phyloP scores from a whole-genome alignment of 2,113 vertebrate genomes.

The Gymnarchus niloticus region DNA sequence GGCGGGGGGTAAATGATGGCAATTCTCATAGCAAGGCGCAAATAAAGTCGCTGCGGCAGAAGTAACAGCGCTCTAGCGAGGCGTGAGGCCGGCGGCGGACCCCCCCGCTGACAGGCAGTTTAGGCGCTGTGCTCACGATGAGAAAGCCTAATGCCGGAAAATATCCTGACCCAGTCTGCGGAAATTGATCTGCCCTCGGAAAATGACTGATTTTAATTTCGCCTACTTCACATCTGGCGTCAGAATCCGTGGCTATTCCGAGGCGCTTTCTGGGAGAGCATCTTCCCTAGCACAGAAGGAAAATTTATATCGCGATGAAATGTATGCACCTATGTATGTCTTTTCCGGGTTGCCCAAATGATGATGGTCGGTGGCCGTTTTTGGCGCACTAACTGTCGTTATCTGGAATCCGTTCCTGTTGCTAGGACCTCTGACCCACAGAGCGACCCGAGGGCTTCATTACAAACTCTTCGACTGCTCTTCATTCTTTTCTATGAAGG shows the following conservation, averaged over 20 bases:
- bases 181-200: constrained; percentile 74
- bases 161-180: constrained; percentile 66
- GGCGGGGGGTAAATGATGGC: constrained; percentile 64
- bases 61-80: constrained; percentile 66
- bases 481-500: constrained; percentile 14
- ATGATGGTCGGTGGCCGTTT: neutral
- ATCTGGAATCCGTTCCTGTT: neutral
- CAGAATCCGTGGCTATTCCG: constrained; percentile 59
- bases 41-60: constrained; percentile 68
- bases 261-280: constrained; percentile 42
- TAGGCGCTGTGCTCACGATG: constrained; percentile 60
- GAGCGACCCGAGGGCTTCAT: neutral
- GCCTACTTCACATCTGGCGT: constrained; percentile 55
- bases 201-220: constrained; percentile 71
- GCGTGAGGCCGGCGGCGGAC: constrained; percentile 58
- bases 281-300: neutral
- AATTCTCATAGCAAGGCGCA: constrained; percentile 70
- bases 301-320: neutral
- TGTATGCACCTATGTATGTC: neutral
- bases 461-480: neutral
- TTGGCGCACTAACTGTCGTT: neutral
- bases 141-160: constrained; percentile 68
- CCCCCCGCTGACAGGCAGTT: constrained; percentile 65
- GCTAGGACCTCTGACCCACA: constrained; percentile 7
- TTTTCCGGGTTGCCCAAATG: neutral